Base-by-base conservation (phyloP, 2,113 vertebrate species). In the Micronycteris hirsuta region DNA sequence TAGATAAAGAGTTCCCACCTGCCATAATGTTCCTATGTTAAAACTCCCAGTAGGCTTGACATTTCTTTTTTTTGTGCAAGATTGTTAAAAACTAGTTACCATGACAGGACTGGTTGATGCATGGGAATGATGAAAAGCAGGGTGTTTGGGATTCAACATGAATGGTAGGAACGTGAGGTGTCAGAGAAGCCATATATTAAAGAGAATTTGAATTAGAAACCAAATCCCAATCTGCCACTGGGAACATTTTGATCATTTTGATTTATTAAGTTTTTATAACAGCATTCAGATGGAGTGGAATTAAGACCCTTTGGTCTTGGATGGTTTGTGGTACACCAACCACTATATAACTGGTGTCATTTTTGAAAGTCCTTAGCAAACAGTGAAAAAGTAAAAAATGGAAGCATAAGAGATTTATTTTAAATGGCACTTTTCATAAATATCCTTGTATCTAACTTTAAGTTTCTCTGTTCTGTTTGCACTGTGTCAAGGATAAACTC, bases 221-320 rank as follows among this genome's bases (percentile, higher is more conserved):
- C 68, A 58, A 98, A 98, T 98, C 97, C 98, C 96, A 97, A 90
- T 95, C 98, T 99, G 98, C 98, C 98, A 98, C 98, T 97, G 86
- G 97, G 97, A 98, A 97, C 98, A 98, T 98, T 99, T 98, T 99
- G 98, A 99, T 99, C 98, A 99, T 98, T 99, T 98, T 99, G 98
- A 99, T 99, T 98, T 99, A 99, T 99, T 98, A 98, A 98, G 98
- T 97, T 98, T 99, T 98, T 98, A 98, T 98, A 98, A 96, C 97
- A 97, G 96, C 97, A 98, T 98, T 99, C 98, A 98, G 97, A 98
- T 93, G 92, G 97, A 98, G 94, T 94, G 65, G 98, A 98, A 98
- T 98, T 98, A 98, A 98, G 98, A 97, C 80, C 74, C 96, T 98
- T 96, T 97, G 94, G 93, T 98, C 97, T 98, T 96, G 92, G 97